Evolutionary conservation across 2,113 vertebrate species (phyloP).

Genomic region (Megaceryle maxima): DNA sequence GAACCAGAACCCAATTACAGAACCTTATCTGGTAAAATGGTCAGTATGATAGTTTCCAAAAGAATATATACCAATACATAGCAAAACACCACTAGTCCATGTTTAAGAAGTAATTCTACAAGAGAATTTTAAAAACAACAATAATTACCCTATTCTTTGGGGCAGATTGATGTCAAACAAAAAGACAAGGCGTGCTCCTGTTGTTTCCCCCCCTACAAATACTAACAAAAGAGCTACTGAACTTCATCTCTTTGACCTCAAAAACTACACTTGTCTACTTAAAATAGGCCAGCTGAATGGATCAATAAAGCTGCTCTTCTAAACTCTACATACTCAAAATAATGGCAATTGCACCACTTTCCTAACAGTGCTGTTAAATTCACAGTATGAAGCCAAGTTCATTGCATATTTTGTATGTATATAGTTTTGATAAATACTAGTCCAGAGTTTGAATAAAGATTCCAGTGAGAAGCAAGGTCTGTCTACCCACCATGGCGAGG

Average conservation of each 20-base stretch:
- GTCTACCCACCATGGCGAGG: fast-evolving
- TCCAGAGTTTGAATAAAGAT: too few relatives aligned
- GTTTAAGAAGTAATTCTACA: background rate
- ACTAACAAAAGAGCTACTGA: background rate
- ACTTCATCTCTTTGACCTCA: background rate
- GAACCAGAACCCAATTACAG: background rate
- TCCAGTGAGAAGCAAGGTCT: background rate
- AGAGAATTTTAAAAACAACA: background rate
- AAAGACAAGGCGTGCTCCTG: background rate
- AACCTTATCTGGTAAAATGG: background rate
- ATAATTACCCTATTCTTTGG: background rate
- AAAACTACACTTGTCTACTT: background rate
- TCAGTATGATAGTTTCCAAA: background rate
- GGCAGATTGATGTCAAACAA: background rate
- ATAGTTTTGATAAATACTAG: background rate
- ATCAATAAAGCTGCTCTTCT: background rate
- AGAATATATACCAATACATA: fast-evolving
- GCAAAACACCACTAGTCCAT: background rate
- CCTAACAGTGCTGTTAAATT: background rate
- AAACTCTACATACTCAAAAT: background rate
- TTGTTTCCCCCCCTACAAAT: background rate
- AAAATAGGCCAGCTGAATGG: background rate
- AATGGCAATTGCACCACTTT: background rate
- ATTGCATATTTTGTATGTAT: background rate
- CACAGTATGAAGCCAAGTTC: background rate